Evolutionary conservation across 2,797 vertebrate genomes (phyloP), one percentile per base, ranked within the genome.

Genomic region (Gouania willdenowi): DNA sequence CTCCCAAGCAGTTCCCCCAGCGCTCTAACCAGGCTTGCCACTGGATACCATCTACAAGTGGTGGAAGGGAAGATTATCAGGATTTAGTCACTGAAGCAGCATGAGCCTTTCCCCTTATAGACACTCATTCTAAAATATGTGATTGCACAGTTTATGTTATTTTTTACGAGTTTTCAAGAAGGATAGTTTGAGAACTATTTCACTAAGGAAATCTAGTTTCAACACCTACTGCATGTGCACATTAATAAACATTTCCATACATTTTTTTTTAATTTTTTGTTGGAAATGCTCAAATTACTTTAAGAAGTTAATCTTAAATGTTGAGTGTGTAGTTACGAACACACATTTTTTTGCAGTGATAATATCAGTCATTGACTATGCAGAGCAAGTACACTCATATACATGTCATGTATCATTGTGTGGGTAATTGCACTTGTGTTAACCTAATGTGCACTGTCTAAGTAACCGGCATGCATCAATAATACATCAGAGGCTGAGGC

Each of bases 91-190:
- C 44, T 34, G 71, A 59, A 82, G 77, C 75, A 50, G 60, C 56
- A 58, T 86, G 76, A 88, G 79, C 81, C 82, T 81, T 88, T 87
- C 86, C 81, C 22, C 69, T 77, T 86, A 87, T 90, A 90, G 83
- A 81, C 13, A 13, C 39, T 59, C 81, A 85, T 84, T 88, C 84
- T n/a, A n/a, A n/a, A n/a, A n/a, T n/a, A n/a, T n/a, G n/a, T n/a
- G n/a, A n/a, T n/a, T n/a, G n/a, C n/a, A n/a, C n/a, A n/a, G n/a
- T n/a, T n/a, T n/a, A n/a, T n/a, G n/a, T n/a, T n/a, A n/a, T n/a
- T n/a, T n/a, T n/a, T n/a, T n/a, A n/a, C n/a, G n/a, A n/a, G n/a
- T n/a, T n/a, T n/a, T n/a, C n/a, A n/a, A n/a, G n/a, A n/a, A n/a
- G n/a, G n/a, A n/a, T n/a, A n/a, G n/a, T n/a, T n/a, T n/a, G n/a